Base-by-base conservation (phyloP, 2,113 vertebrate genomes). In the Geococcyx californianus region DNA sequence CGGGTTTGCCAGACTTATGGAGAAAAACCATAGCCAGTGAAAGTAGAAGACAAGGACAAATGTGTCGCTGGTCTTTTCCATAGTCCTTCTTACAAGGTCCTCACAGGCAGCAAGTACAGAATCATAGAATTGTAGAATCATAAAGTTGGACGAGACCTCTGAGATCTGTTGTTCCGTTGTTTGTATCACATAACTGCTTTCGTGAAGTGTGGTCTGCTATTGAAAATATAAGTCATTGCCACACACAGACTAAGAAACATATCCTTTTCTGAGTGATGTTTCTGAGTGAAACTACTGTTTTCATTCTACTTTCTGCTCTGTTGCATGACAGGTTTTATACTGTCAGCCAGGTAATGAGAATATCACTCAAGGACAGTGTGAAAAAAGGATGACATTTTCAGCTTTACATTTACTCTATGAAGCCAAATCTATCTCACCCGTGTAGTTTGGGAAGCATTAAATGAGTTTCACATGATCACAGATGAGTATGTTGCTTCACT, bases 121-220 rank as follows among this genome's bases (percentile, higher is more conserved):
- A n/a, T n/a, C n/a, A n/a, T n/a, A n/a, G n/a, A n/a, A n/a, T n/a
- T n/a, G n/a, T n/a, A n/a, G n/a, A n/a, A n/a, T n/a, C n/a, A n/a
- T n/a, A n/a, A n/a, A n/a, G n/a, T n/a, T n/a, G n/a, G n/a, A n/a
- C n/a, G n/a, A n/a, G n/a, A n/a, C n/a, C n/a, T n/a, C n/a, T n/a
- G n/a, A n/a, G n/a, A n/a, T n/a, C n/a, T 0, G 0, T 55, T 47
- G 10, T 34, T 72, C 3, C 3, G 1, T 7, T 54, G 33, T 49
- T 47, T 36, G 18, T 63, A 42, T 42, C 2, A 1, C n/a, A 83
- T 31, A 8, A 19, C 10, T 36, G n/a, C 8, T 10, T 73, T 45
- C 64, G 16, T 85, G 31, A 70, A 54, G 9, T 9, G 15, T n/a
- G n/a, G n/a, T 14, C 31, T 85, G 38, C 28, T 45, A 8, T 20